Evolutionary conservation across 1,140 invertebrate genomes (phyloP).

Genomic region (Lethrus apterus): DNA sequence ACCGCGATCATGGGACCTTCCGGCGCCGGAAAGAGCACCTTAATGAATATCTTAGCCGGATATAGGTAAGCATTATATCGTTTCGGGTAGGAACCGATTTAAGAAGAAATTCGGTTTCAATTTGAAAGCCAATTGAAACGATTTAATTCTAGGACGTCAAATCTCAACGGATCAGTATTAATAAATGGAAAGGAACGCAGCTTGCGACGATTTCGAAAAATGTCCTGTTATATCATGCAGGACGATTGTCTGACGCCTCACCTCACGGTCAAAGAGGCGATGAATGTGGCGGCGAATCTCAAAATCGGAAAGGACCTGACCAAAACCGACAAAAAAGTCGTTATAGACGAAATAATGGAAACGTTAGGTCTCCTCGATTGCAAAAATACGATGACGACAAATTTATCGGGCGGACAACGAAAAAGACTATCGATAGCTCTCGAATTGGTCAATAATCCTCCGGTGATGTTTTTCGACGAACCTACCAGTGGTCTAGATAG

Average conservation of each 20-base stretch:
- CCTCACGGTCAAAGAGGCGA: constrained; percentile 80
- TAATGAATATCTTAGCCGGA: constrained; percentile 84
- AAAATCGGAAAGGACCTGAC: constrained; percentile 80
- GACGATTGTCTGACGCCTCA: constrained; percentile 85
- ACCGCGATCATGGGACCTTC: constrained; percentile 93
- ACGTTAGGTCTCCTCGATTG: constrained; percentile 57
- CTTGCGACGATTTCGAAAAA: constrained; percentile 77
- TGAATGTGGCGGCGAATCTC: constrained; percentile 85
- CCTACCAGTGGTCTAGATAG: constrained; percentile 94
- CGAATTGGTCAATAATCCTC: constrained; percentile 83
- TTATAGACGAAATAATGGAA: constrained; percentile 78
- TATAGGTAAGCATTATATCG: constrained; percentile 68
- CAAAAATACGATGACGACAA: constrained; percentile 67
- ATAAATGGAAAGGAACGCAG: constrained; percentile 83
- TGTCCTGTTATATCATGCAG: constrained; percentile 96
- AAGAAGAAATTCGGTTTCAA: not conserved
- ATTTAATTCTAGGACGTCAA: constrained; percentile 52
- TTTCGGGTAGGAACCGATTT: not conserved
- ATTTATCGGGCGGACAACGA: constrained; percentile 85
- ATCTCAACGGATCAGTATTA: constrained; percentile 66
- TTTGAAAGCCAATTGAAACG: not conserved
- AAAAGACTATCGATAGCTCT: constrained; percentile 87
- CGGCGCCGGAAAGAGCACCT: constrained; percentile 86
- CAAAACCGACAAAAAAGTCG: constrained; percentile 64
- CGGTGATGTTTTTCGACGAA: constrained; percentile 96